Percentiles rank a stretch among this genome's conserved stretches.
Conservation (phyloP, 2,113 vertebrate species). For the Podarcis muralis region DNA sequence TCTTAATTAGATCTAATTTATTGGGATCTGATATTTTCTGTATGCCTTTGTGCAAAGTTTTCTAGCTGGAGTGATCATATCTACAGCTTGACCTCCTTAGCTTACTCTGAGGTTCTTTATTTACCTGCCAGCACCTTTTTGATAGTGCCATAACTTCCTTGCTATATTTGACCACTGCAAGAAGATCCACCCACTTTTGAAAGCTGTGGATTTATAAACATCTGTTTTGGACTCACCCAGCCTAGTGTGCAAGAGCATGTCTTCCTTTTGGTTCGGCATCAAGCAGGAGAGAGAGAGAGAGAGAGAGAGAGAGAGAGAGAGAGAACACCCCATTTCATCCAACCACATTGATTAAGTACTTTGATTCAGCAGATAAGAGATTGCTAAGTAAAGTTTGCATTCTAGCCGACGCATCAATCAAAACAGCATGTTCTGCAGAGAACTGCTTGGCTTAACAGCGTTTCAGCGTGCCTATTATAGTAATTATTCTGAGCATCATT, state of each 20-base stretch:
- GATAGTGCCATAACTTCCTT: too few species aligned
- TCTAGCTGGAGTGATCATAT: too few species aligned
- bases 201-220: background rate
- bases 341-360: slow-evolving; percentile 48
- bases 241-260: slow-evolving; percentile 14
- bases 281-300: slow-evolving; percentile 6
- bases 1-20: too few species aligned
- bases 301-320: slow-evolving; percentile 5
- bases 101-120: too few species aligned
- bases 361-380: slow-evolving; percentile 55
- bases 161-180: too few species aligned
- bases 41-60: too few species aligned
- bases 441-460: slow-evolving; percentile 45
- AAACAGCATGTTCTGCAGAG: slow-evolving; percentile 37
- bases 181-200: too few species aligned
- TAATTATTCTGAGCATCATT: slow-evolving; percentile 60
- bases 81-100: too few species aligned
- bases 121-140: too few species aligned
- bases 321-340: slow-evolving; percentile 44
- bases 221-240: slow-evolving; percentile 5
- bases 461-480: slow-evolving; percentile 47
- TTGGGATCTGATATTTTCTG: too few species aligned
- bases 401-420: slow-evolving; percentile 54
- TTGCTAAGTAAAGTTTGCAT: slow-evolving; percentile 56
- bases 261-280: slow-evolving; percentile 52